Conservation (phyloP, 2,113 vertebrate genomes). For the Oreochromis spilurus region DNA sequence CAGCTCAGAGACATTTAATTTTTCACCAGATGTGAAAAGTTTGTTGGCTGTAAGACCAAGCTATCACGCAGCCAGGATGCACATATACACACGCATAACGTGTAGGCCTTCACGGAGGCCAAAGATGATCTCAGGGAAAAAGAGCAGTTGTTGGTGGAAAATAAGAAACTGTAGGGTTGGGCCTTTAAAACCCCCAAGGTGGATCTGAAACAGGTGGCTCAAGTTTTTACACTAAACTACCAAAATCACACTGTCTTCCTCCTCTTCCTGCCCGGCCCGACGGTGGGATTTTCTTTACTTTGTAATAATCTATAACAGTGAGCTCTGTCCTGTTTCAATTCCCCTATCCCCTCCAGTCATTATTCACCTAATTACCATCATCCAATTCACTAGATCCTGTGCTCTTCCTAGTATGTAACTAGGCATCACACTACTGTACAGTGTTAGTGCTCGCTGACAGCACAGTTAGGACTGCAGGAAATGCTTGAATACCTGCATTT, state of each 20-base stretch:
- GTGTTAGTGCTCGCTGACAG: background rate
- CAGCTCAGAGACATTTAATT: conserved; percentile 6
- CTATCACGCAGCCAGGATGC: background rate
- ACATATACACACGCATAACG: background rate
- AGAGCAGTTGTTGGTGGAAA: background rate
- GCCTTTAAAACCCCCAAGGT: background rate
- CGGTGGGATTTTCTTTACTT: background rate
- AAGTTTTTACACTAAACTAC: conserved; percentile 28
- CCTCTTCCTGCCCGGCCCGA: background rate
- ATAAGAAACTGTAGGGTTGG: background rate
- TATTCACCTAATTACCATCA: conserved; percentile 42
- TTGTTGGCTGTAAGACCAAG: background rate
- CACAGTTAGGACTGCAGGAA: background rate
- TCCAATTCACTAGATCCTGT: conserved; percentile 1
- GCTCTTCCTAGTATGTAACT: background rate
- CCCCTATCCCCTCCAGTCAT: conserved; percentile 17
- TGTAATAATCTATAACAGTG: conserved; percentile 16
- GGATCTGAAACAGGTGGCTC: conserved; percentile 48
- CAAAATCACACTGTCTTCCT: background rate
- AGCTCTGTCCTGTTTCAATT: conserved; percentile 28
- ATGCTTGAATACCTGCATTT: background rate
- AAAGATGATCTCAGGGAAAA: conserved; percentile 26
- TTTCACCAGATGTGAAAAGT: conserved; percentile 1
- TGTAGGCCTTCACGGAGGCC: background rate
- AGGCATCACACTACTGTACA: background rate